phyloP scores from a whole-genome alignment of 2,888 invertebrate genomes.

The Drosophila atripex region DNA sequence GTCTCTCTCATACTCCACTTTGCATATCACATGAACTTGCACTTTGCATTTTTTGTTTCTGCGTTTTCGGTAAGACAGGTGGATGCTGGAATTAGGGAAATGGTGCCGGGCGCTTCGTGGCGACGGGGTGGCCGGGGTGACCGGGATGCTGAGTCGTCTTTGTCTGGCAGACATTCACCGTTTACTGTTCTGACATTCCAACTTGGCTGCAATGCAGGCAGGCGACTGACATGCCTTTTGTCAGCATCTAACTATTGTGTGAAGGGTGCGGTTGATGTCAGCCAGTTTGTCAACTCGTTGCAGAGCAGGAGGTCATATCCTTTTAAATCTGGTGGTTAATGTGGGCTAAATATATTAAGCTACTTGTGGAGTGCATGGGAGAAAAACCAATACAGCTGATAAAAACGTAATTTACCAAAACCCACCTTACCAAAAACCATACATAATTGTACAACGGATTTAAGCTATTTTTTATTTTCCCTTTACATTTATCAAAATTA shows the following conservation, averaged over 20 bases:
- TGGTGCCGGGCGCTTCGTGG: slow-evolving; percentile 2
- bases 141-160: slow-evolving; percentile 31
- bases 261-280: slow-evolving; percentile 41
- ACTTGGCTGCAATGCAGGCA: slow-evolving; percentile 59
- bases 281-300: slow-evolving; percentile 10
- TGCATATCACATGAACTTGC: slow-evolving; percentile 77
- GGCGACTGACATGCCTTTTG: slow-evolving; percentile 57
- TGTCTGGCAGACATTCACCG: slow-evolving; percentile 71
- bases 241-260: slow-evolving; percentile 51
- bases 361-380: background rate
- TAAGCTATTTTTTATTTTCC: background rate
- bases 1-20: slow-evolving; percentile 55
- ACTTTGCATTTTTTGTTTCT: slow-evolving; percentile 59
- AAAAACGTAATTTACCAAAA: background rate
- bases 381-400: background rate
- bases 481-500: slow-evolving; percentile 7
- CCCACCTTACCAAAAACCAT: background rate
- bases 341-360: slow-evolving; percentile 2
- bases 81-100: slow-evolving; percentile 27
- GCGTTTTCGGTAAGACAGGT: slow-evolving; percentile 35
- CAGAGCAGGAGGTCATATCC: slow-evolving; percentile 14
- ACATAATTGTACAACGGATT: background rate
- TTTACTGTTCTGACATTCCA: slow-evolving; percentile 72
- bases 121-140: slow-evolving; percentile 1
- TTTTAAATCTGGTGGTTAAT: slow-evolving; percentile 20